Evolutionary conservation across 35 echinoderm and acorn worm genomes (phyloP).

Genomic region (Anneissia japonica): DNA sequence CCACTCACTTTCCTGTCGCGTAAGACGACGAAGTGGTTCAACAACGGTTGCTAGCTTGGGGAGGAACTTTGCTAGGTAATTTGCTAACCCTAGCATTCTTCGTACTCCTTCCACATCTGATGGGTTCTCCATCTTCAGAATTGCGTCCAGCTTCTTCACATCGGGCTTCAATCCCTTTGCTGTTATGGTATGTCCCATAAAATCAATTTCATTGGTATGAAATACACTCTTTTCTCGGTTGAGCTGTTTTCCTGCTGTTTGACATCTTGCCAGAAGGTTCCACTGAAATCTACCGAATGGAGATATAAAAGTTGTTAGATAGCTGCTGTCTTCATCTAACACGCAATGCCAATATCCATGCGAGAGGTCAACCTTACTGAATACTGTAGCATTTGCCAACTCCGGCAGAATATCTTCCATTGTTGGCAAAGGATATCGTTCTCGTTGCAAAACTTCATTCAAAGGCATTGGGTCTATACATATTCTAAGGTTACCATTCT

Average conservation of each 20-base stretch:
- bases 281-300: too few relatives aligned
- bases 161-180: too few relatives aligned
- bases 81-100: constrained; percentile 33
- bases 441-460: constrained; percentile 25
- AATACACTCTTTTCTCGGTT: too few relatives aligned
- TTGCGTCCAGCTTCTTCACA: too few relatives aligned
- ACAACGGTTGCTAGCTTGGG: neutral
- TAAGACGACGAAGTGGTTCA: neutral
- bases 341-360: constrained; percentile 2
- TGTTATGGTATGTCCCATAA: too few relatives aligned
- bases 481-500: constrained; percentile 11
- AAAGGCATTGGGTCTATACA: constrained; percentile 40
- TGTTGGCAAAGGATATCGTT: constrained; percentile 5
- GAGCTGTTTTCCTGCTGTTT: too few relatives aligned
- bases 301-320: too few relatives aligned
- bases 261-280: too few relatives aligned
- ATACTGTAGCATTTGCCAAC: constrained; percentile 15
- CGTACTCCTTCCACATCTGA: too few relatives aligned
- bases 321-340: too few relatives aligned
- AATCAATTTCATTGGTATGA: too few relatives aligned
- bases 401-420: constrained; percentile 36
- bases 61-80: neutral
- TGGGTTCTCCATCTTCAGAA: too few relatives aligned
- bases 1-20: constrained; percentile 29
- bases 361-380: constrained; percentile 27